phyloP scores from a whole-genome alignment of 2,888 invertebrate species.

The Mythimna pallens region DNA sequence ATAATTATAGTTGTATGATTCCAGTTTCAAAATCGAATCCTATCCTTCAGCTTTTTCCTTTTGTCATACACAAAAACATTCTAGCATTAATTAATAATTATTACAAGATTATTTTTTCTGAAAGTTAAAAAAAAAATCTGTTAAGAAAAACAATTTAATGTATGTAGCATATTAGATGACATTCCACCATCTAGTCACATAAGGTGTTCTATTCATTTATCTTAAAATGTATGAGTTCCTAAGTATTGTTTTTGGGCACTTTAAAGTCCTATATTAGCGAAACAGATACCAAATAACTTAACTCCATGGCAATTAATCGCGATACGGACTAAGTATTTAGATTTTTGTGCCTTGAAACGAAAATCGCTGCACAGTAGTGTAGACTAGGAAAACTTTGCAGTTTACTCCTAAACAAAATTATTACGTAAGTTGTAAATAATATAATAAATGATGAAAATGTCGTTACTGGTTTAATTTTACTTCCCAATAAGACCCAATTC shows the following conservation, averaged over 20 bases:
- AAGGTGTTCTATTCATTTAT: slow-evolving; percentile 74
- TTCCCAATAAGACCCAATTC: neutral
- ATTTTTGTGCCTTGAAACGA: slow-evolving; percentile 77
- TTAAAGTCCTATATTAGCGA: slow-evolving; percentile 46
- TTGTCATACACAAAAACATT: slow-evolving; percentile 47
- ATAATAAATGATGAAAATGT: slow-evolving; percentile 71
- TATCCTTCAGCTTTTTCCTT: slow-evolving; percentile 49
- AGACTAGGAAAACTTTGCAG: slow-evolving; percentile 76
- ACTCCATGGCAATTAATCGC: slow-evolving; percentile 56
- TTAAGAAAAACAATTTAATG: slow-evolving; percentile 44
- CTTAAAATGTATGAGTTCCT: slow-evolving; percentile 64
- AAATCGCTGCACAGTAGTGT: slow-evolving; percentile 77
- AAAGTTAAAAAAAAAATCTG: slow-evolving; percentile 26
- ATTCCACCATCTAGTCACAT: slow-evolving; percentile 86
- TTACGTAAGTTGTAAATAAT: slow-evolving; percentile 86
- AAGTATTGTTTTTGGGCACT: slow-evolving; percentile 62
- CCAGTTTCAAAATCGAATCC: slow-evolving; percentile 49
- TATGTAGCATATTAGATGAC: slow-evolving; percentile 77
- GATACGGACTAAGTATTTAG: slow-evolving; percentile 67
- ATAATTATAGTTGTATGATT: slow-evolving; percentile 50
- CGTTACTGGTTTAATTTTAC: slow-evolving; percentile 58
- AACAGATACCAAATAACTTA: slow-evolving; percentile 48
- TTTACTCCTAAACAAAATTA: slow-evolving; percentile 81
- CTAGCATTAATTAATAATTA: slow-evolving; percentile 46
- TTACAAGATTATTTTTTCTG: slow-evolving; percentile 31